Evolutionary conservation across 2,888 invertebrate genomes (phyloP), one percentile per base, ranked within the genome.

Genomic region (Alsophila aescularia): DNA sequence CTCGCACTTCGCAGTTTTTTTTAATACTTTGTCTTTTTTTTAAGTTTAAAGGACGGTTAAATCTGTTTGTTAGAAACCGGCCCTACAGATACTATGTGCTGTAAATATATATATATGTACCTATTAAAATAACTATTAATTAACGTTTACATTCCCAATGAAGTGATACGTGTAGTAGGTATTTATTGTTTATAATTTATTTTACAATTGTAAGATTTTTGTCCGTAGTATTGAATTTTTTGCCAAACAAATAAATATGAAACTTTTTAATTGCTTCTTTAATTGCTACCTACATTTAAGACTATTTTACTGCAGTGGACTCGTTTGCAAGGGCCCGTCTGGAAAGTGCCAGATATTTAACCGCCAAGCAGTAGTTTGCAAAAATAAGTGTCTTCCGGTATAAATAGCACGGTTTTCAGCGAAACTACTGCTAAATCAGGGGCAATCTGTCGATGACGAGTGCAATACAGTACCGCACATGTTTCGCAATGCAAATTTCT

Each of bases 131-230:
- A 29, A 36, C n/a, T 27, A 7, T 29, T 45, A 24, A 39, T 32
- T 58, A 44, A 47, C 21, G 18, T 60, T 40, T 21, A 51, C 65
- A 71, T 69, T 73, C 66, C 69, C 63, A 59, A 53, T 67, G 54
- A 60, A 58, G 53, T 62, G 62, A 62, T 64, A 60, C 58, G 54
- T 50, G 55, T 60, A 61, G 53, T 60, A 60, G 47, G 51, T 64
- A 65, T 60, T 62, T 65, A 64, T 64, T 57, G 47, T 27, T 39
- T 39, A 42, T 21, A 56, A 57, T 64, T 60, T 62, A 64, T 62
- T 60, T 45, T 62, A 55, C 35, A 47, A 41, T 55, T 53, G 29
- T 61, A 61, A 55, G 51, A 56, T 50, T 54, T 53, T 58, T 45
- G 44, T 44, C 50, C 29, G 55, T 61, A 56, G 58, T 60, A n/a